Percentiles rank a stretch among this genome's conserved stretches.
These are phyloP conservation scores for Ctenoplectra terminalis DNA, from an alignment of 1,140 invertebrate species.

Conservation along the genomic window DNA sequence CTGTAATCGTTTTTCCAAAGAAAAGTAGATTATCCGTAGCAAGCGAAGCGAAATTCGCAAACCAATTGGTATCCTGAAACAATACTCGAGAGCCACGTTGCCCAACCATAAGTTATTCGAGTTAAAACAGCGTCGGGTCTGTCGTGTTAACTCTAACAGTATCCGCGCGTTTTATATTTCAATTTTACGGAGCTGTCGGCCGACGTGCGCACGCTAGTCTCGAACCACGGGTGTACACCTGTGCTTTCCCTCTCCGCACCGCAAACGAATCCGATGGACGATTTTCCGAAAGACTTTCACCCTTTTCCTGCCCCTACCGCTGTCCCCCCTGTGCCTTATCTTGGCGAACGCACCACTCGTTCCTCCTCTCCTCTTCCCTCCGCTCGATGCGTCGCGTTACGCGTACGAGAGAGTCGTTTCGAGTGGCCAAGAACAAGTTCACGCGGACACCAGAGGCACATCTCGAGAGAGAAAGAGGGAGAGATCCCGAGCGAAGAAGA, in stretches of 20 bases:
- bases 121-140: conserved; percentile 46
- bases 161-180: conserved; percentile 63
- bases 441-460: conserved; percentile 36
- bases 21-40: too few species aligned
- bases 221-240: conserved; percentile 37
- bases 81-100: not conserved
- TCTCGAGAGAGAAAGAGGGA: conserved; percentile 43
- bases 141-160: conserved; percentile 55
- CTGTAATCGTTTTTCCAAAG: too few species aligned
- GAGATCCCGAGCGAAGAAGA: conserved; percentile 34
- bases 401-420: conserved; percentile 30
- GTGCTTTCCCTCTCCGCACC: conserved; percentile 40
- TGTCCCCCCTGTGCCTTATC: conserved; percentile 23
- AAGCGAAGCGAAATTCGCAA: not conserved
- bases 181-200: conserved; percentile 50
- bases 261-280: conserved; percentile 40
- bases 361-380: not conserved
- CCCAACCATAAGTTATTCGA: conserved; percentile 37
- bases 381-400: conserved; percentile 41
- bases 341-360: conserved; percentile 17
- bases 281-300: conserved; percentile 71
- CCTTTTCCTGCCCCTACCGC: conserved; percentile 47
- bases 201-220: not conserved
- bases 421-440: conserved; percentile 63
- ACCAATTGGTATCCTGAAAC: not conserved